Percentiles rank a stretch among this genome's conserved stretches.
Evolutionary conservation across 2,797 vertebrate genomes (phyloP).

Genomic region (Allobates femoralis): DNA sequence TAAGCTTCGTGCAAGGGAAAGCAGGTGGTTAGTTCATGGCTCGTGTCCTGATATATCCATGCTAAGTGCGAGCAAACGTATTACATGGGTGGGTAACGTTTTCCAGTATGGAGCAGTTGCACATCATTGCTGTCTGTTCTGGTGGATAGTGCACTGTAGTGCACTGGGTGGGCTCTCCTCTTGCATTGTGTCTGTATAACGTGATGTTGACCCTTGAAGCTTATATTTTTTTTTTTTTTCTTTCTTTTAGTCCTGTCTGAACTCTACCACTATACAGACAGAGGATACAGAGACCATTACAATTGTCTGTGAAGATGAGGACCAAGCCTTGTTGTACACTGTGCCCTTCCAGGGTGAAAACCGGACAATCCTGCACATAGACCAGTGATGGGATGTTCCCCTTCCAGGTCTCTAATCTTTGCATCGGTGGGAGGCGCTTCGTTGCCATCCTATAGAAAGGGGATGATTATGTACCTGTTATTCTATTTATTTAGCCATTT

Average conservation of each 20-base stretch:
- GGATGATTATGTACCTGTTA: neutral
- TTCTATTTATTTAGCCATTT: neutral
- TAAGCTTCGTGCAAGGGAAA: no score
- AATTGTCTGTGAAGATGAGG: conserved; percentile 77
- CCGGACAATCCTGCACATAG: conserved; percentile 30
- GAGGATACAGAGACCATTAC: conserved; percentile 74
- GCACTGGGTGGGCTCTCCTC: neutral
- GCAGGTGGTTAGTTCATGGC: no score
- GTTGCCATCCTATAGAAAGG: neutral
- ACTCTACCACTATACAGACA: conserved; percentile 66
- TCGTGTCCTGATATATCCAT: no score
- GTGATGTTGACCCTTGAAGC: neutral
- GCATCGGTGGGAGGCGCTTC: neutral
- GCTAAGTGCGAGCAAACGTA: no score
- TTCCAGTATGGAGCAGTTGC: no score
- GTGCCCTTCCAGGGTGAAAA: conserved; percentile 63
- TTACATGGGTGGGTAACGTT: no score
- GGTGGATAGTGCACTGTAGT: no score
- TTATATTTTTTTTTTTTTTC: neutral
- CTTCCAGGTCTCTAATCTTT: neutral
- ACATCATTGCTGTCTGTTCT: no score
- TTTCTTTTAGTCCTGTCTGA: conserved; percentile 70
- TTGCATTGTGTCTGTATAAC: neutral
- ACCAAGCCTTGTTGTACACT: conserved; percentile 71
- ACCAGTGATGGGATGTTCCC: neutral